Conservation (phyloP, 2,888 invertebrate genomes). For the Eristalinus aeneus region DNA sequence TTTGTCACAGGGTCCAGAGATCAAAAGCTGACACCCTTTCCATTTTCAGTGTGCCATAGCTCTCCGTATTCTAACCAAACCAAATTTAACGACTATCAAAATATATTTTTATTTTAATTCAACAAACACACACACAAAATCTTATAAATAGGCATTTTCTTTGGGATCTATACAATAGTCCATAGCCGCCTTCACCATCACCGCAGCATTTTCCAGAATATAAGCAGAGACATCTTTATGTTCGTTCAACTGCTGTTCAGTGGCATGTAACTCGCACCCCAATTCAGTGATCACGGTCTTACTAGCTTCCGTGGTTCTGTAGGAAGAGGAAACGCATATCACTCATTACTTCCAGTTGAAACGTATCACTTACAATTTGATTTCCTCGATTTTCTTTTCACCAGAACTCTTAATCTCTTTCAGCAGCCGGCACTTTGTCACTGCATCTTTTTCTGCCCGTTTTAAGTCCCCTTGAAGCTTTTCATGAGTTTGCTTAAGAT, state of each 20-base stretch:
- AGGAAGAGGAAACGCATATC: background rate
- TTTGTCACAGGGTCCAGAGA: too few species aligned
- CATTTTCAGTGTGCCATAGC: too few species aligned
- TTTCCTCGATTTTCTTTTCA: constrained; percentile 32
- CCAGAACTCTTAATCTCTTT: constrained; percentile 32
- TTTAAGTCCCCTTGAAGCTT: constrained; percentile 25
- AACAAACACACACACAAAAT: background rate
- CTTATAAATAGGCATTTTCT: background rate
- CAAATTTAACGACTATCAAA: too few species aligned
- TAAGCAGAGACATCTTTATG: constrained; percentile 66
- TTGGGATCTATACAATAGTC: constrained; percentile 8
- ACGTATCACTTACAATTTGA: constrained; percentile 24
- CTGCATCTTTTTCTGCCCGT: constrained; percentile 9
- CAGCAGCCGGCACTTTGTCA: background rate
- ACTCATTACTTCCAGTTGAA: background rate
- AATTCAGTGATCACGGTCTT: constrained; percentile 29
- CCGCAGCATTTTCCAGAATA: constrained; percentile 60
- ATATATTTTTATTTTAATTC: background rate
- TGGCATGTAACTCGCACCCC: constrained; percentile 48
- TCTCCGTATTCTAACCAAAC: too few species aligned
- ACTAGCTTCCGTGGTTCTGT: constrained; percentile 19
- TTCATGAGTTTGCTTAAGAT: background rate
- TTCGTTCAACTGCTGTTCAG: constrained; percentile 52
- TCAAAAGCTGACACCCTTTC: too few species aligned
- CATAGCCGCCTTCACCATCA: constrained; percentile 37